Percentiles rank a stretch among this genome's conserved stretches.
Evolutionary conservation across 2,888 invertebrate species (phyloP).

Genomic region (Agrotis puta): DNA sequence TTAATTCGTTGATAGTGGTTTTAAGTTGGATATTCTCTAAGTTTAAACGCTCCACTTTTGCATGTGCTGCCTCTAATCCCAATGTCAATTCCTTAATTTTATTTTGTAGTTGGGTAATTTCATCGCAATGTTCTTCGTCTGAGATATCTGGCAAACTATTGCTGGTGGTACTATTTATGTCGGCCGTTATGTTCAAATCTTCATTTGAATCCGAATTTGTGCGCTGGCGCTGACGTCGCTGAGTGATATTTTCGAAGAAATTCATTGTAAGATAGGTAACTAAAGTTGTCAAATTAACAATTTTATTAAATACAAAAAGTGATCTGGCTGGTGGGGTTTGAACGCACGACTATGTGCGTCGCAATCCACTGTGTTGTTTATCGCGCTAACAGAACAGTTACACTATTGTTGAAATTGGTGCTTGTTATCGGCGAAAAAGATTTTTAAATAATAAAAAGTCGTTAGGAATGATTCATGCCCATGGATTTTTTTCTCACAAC

Average conservation of each 20-base stretch:
- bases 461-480: constrained; percentile 5
- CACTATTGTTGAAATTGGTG: not conserved
- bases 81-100: not conserved
- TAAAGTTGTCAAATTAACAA: not conserved
- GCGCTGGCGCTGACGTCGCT: constrained; percentile 7
- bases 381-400: not conserved
- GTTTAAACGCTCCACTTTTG: constrained; percentile 6
- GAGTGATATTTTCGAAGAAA: not conserved
- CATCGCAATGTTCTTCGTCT: not conserved
- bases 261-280: not conserved
- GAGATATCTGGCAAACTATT: constrained; percentile 1
- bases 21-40: constrained; percentile 2
- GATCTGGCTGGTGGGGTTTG: not conserved
- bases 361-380: not conserved
- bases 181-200: not conserved
- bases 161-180: not conserved
- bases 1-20: not conserved
- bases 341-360: not conserved
- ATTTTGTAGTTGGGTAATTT: not conserved
- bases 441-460: constrained; percentile 2
- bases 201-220: constrained; percentile 6
- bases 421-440: not conserved
- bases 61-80: not conserved
- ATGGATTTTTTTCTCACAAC: constrained; percentile 8
- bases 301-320: constrained; percentile 2